A percentile compares a stretch with the other conserved stretches of the same genome.
phyloP scores from a whole-genome alignment of 2,888 invertebrate species.

The Xanthia togata region DNA sequence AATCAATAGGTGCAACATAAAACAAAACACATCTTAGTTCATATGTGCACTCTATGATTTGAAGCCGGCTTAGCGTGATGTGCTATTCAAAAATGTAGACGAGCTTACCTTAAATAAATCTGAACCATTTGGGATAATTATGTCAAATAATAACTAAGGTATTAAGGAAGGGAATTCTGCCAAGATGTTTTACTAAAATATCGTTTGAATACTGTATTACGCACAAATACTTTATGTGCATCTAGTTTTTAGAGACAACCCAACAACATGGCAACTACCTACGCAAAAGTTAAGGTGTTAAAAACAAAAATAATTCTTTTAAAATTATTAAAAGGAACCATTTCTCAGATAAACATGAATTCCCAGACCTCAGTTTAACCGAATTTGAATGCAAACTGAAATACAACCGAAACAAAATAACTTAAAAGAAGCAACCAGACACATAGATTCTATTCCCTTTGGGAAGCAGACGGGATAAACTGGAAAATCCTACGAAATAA shows the following conservation, averaged over 20 bases:
- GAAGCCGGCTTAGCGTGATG: neutral
- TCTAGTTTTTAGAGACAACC: neutral
- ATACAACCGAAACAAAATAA: conserved; percentile 36
- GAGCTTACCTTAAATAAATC: neutral
- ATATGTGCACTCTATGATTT: neutral
- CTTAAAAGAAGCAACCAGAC: conserved; percentile 42
- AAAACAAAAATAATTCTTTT: neutral
- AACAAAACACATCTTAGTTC: neutral
- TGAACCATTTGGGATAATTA: neutral
- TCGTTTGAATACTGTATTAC: neutral
- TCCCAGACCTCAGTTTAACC: conserved; percentile 20
- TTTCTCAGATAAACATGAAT: conserved; percentile 13
- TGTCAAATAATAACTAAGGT: neutral
- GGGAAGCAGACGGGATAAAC: conserved; percentile 30
- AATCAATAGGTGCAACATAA: neutral
- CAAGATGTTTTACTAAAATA: neutral
- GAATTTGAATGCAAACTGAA: conserved; percentile 25
- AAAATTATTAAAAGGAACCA: conserved; percentile 29
- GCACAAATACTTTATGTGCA: too few relatives aligned
- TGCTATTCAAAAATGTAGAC: neutral
- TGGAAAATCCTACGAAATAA: conserved; percentile 36
- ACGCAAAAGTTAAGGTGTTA: too few relatives aligned
- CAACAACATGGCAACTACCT: neutral
- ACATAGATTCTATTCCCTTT: conserved; percentile 46
- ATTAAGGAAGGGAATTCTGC: neutral